Conservation (phyloP, 92 coral and sea anemone species). For the Epizoanthus rinbou region DNA sequence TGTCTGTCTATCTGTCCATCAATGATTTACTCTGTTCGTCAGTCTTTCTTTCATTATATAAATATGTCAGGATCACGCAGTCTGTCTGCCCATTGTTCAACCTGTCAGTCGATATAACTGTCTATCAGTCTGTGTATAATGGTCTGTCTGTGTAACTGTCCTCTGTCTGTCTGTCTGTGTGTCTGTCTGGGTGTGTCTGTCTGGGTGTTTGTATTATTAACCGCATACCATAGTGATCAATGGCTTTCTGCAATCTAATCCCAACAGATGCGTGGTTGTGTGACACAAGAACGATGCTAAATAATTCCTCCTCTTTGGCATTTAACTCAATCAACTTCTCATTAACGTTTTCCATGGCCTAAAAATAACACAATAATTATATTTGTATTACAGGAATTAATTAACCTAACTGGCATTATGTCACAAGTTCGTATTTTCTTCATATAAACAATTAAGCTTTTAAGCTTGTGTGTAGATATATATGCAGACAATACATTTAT, state of each 20-base stretch:
- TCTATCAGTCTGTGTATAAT: neutral
- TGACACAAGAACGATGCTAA: conserved; percentile 64
- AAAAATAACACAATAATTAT: neutral
- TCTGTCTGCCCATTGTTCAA: too few species aligned
- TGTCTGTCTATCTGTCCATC: too few species aligned
- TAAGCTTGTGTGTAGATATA: too few species aligned
- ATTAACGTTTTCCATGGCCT: conserved; percentile 76
- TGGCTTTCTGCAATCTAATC: conserved; percentile 67
- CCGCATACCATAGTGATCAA: conserved; percentile 55
- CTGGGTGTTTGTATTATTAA: neutral
- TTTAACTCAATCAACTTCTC: conserved; percentile 53
- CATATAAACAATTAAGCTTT: too few species aligned
- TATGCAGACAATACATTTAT: too few species aligned
- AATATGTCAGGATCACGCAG: too few species aligned
- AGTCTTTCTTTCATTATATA: too few species aligned
- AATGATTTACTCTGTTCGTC: too few species aligned
- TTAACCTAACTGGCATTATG: too few species aligned
- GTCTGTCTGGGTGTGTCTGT: neutral
- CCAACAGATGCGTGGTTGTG: conserved; percentile 72
- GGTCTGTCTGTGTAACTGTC: neutral
- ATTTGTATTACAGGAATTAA: neutral
- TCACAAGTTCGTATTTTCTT: too few species aligned
- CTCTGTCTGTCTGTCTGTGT: neutral
- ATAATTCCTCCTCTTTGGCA: conserved; percentile 65
- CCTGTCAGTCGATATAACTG: neutral